A percentile compares a stretch with the other conserved stretches of the same genome.
Conservation (phyloP, 2,113 vertebrate genomes). For the Nyctibius bracteatus region DNA sequence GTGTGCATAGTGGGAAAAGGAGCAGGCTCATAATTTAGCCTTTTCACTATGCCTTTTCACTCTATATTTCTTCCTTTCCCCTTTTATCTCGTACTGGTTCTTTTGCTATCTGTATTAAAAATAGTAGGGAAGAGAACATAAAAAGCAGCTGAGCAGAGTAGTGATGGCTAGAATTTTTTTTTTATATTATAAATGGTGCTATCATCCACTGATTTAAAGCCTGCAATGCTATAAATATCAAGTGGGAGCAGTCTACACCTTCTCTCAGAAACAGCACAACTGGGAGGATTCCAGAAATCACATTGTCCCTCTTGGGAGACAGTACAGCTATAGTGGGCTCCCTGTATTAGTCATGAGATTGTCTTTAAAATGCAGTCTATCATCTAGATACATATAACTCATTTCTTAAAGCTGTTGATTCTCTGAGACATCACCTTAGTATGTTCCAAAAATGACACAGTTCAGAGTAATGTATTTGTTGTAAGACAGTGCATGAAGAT, state of each 20-base stretch:
- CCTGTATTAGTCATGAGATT: not conserved
- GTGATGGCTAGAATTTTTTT: not conserved
- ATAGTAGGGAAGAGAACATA: not conserved
- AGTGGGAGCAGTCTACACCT: not conserved
- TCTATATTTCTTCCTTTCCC: not conserved
- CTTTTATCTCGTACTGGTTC: not conserved
- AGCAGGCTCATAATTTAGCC: not conserved
- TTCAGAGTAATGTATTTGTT: not conserved
- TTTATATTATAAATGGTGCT: not conserved
- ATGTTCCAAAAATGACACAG: not conserved
- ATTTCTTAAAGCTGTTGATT: not conserved
- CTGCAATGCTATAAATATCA: not conserved
- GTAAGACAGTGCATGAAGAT: not conserved
- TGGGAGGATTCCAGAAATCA: not conserved
- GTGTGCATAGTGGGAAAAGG: not conserved
- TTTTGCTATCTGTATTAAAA: not conserved
- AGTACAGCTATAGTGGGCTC: not conserved
- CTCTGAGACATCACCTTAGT: not conserved
- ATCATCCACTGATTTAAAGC: not conserved
- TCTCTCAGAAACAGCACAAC: not conserved
- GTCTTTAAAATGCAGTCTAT: not conserved
- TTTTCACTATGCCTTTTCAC: not conserved
- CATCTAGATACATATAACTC: not conserved
- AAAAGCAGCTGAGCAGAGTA: not conserved
- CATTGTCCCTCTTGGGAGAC: not conserved